Evolutionary conservation across 2,113 vertebrate genomes (phyloP).

Genomic region (Acinonyx jubatus): DNA sequence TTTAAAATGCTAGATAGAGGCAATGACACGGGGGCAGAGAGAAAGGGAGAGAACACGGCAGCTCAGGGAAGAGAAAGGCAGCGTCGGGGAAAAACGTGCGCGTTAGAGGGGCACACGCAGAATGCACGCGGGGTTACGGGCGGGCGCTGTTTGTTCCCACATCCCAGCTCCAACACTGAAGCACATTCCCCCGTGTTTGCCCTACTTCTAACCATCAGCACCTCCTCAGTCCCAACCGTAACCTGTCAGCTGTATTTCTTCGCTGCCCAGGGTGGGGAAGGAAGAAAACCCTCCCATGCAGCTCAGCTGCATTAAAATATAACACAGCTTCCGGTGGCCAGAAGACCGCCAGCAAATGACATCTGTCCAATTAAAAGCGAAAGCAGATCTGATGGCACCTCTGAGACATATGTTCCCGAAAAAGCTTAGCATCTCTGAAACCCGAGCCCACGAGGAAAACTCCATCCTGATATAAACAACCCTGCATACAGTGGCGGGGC

Average conservation of each 20-base stretch:
- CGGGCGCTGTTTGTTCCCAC: background rate
- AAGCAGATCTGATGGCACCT: slow-evolving; percentile 82
- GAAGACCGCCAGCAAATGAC: slow-evolving; percentile 84
- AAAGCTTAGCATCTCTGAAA: slow-evolving; percentile 57
- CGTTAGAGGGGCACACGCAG: rapidly evolving
- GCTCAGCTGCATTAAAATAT: slow-evolving; percentile 85
- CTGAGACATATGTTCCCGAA: slow-evolving; percentile 81
- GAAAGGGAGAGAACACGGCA: rapidly evolving
- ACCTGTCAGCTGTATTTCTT: slow-evolving; percentile 82
- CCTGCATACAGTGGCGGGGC: background rate
- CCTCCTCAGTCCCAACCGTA: slow-evolving; percentile 82
- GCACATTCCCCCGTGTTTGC: slow-evolving; percentile 35
- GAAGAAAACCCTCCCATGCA: slow-evolving; percentile 74
- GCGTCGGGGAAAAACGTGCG: rapidly evolving
- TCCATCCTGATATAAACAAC: slow-evolving; percentile 82
- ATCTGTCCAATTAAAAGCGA: slow-evolving; percentile 86
- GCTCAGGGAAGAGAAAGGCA: background rate
- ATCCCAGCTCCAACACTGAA: background rate
- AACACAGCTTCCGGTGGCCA: slow-evolving; percentile 85
- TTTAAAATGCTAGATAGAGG: background rate
- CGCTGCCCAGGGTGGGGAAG: slow-evolving; percentile 78
- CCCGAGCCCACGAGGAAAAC: slow-evolving; percentile 71
- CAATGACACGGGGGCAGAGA: too few relatives aligned
- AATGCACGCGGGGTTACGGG: rapidly evolving
- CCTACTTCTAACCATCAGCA: slow-evolving; percentile 67